Conservation (phyloP, 2,113 vertebrate genomes). For the Mugil cephalus region DNA sequence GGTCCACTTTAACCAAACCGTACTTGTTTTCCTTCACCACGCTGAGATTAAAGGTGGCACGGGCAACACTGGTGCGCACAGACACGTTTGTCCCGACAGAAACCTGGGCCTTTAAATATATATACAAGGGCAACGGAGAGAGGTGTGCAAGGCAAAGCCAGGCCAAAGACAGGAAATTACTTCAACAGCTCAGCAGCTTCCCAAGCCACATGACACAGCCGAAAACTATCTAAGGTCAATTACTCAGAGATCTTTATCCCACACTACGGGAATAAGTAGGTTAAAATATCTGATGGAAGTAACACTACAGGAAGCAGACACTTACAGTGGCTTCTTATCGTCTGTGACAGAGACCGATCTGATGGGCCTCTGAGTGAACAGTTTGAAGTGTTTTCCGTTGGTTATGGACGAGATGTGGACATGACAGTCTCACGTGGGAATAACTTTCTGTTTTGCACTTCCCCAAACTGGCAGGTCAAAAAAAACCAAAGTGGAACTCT, state of each 20-base stretch:
- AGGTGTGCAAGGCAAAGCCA: constrained; percentile 19
- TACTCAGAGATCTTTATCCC: constrained; percentile 16
- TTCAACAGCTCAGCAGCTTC: constrained; percentile 47
- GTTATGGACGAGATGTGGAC: no score
- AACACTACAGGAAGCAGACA: background rate
- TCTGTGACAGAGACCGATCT: background rate
- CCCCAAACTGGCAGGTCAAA: constrained; percentile 29
- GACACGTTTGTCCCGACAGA: background rate
- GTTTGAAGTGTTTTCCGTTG: no score
- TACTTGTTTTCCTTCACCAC: background rate
- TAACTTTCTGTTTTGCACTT: constrained; percentile 51
- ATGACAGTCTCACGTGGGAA: background rate
- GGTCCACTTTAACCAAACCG: constrained; percentile 28
- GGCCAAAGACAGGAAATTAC: constrained; percentile 62
- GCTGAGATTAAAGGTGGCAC: background rate
- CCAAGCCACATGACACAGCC: constrained; percentile 40
- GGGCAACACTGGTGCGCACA: background rate
- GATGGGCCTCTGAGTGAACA: no score
- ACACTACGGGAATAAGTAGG: background rate
- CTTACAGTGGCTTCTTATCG: background rate
- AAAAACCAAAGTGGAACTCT: constrained; percentile 16
- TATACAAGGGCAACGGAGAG: constrained; percentile 14
- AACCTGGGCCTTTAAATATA: constrained; percentile 8
- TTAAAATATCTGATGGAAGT: background rate
- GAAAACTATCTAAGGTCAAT: constrained; percentile 28